phyloP scores from a whole-genome alignment of 2,888 invertebrate species.

The Lampropteryx suffumata region DNA sequence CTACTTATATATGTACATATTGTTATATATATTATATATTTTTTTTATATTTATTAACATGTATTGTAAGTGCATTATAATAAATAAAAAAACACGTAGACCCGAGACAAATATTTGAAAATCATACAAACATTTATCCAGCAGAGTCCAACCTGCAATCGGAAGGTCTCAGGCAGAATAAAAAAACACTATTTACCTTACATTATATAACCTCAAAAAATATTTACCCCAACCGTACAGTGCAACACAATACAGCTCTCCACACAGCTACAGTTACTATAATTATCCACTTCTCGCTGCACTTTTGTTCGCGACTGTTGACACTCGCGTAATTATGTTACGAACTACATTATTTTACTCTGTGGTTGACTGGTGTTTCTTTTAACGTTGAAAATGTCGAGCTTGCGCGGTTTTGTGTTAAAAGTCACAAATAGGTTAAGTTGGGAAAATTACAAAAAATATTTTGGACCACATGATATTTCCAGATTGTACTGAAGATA shows the following conservation, averaged over 20 bases:
- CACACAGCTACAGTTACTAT: slow-evolving; percentile 8
- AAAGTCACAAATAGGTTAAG: background rate
- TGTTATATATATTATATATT: too few relatives aligned
- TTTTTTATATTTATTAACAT: too few relatives aligned
- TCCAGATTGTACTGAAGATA: too few relatives aligned
- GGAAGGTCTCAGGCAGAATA: too few relatives aligned
- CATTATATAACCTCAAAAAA: background rate
- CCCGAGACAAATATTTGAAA: too few relatives aligned
- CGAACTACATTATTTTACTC: slow-evolving; percentile 20
- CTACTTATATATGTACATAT: too few relatives aligned
- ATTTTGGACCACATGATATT: too few relatives aligned
- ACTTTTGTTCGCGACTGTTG: slow-evolving; percentile 23
- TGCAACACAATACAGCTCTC: background rate
- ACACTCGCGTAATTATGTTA: slow-evolving; percentile 28
- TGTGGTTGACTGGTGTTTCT: slow-evolving; percentile 13
- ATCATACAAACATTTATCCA: too few relatives aligned
- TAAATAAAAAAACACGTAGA: too few relatives aligned
- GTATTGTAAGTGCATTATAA: too few relatives aligned
- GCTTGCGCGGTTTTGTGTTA: slow-evolving; percentile 9
- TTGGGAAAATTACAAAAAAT: background rate
- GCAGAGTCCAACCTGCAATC: too few relatives aligned
- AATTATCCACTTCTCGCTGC: slow-evolving; percentile 23
- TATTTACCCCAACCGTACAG: background rate
- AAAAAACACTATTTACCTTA: too few relatives aligned
- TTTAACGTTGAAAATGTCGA: slow-evolving; percentile 9